These are phyloP conservation scores for Lingula anatina DNA, from an alignment of 2,888 invertebrate species.

Conservation along the genomic window DNA sequence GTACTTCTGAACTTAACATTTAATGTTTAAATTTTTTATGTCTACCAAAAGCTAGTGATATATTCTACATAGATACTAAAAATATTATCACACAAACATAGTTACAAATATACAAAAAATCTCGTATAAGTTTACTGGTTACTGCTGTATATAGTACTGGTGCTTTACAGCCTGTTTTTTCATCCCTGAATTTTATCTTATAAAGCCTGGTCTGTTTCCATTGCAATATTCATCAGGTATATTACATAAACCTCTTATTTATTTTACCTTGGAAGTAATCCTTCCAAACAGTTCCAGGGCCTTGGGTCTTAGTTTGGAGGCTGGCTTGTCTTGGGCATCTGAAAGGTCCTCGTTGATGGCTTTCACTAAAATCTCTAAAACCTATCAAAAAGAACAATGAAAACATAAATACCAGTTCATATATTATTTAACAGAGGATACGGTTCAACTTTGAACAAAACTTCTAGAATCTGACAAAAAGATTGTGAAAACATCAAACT, in stretches of 20 bases:
- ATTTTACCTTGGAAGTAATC: conserved; percentile 58
- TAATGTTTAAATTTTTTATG: too few species aligned
- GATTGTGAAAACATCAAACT: too few species aligned
- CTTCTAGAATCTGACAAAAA: too few species aligned
- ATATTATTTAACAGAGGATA: too few species aligned
- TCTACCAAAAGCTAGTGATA: too few species aligned
- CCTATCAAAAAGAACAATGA: conserved; percentile 31
- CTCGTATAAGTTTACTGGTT: too few species aligned
- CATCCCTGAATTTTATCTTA: neutral
- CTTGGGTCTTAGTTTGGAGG: conserved; percentile 59
- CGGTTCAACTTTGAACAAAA: too few species aligned
- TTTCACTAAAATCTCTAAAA: conserved; percentile 67
- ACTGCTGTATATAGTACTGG: neutral
- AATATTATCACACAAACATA: neutral
- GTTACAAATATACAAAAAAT: too few species aligned
- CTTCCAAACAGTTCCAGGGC: conserved; percentile 69
- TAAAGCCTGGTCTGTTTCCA: too few species aligned
- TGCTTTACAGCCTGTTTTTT: neutral
- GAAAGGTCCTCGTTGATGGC: conserved; percentile 63
- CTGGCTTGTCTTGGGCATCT: conserved; percentile 58
- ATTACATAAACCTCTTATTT: neutral
- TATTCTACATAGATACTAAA: neutral
- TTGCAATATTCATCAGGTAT: too few species aligned
- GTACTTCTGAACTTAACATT: too few species aligned
- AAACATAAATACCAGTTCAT: neutral